phyloP scores from a whole-genome alignment of 2,797 vertebrate genomes.

The Orientallactaga sibirica region DNA sequence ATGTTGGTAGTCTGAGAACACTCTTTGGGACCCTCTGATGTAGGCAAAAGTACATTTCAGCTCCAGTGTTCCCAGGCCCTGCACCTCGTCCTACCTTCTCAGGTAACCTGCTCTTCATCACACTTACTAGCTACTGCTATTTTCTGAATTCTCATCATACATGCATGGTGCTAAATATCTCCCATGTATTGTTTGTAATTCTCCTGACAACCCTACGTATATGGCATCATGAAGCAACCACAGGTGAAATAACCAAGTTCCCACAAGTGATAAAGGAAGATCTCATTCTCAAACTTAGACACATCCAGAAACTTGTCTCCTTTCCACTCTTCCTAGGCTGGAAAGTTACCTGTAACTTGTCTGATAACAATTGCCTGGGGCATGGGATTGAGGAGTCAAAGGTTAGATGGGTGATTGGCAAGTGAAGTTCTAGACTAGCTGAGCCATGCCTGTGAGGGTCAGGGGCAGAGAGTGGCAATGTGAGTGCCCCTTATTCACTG shows the following conservation, averaged over 20 bases:
- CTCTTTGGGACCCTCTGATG: not conserved
- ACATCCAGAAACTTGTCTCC: not conserved
- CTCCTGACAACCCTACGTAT: not conserved
- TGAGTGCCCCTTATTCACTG: accelerated
- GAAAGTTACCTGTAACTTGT: not conserved
- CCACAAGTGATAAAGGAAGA: not conserved
- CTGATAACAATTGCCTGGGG: not conserved
- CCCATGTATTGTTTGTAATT: not conserved
- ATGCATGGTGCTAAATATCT: not conserved
- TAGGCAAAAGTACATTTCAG: not conserved
- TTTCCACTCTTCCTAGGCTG: not conserved
- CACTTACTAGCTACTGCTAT: not conserved
- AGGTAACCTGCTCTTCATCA: not conserved
- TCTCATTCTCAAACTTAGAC: not conserved
- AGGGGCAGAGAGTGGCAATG: accelerated
- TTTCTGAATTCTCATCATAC: not conserved
- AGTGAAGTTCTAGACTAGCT: not conserved
- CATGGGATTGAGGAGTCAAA: not conserved
- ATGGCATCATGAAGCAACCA: not conserved
- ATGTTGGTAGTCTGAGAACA: not conserved
- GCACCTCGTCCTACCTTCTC: not conserved
- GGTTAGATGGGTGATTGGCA: not conserved
- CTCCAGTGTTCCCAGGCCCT: not conserved
- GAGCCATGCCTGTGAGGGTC: too few relatives aligned
- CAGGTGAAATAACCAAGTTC: not conserved